Base-by-base conservation (phyloP, 1,140 invertebrate genomes). In the Venturia canescens region DNA sequence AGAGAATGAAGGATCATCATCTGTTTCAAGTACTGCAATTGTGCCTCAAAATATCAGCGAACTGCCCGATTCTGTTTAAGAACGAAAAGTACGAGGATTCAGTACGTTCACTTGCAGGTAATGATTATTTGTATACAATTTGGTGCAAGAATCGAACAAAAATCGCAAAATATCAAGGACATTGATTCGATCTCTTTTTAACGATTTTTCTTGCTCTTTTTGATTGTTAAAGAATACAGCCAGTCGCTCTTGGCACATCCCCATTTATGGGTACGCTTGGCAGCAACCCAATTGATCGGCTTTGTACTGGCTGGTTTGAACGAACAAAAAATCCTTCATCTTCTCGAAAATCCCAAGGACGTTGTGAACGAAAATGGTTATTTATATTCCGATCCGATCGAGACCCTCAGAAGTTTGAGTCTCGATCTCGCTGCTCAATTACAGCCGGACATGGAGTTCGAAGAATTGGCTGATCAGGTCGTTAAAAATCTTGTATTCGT, bases 401-500 rank as follows among this genome's bases (percentile, higher is more conserved):
- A 93, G 38, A 91, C 93, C 77, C 86, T 97, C 1, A 94, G 93
- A 85, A 94, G 94, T 84, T 88, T 97, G 23, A 92, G 94, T 1
- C 89, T 96, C n/a, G 95, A 96, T 91, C 92, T 97, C 75, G 94
- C 95, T 76, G 94, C 94, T 15, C 96, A 97, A 86, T 93, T 97
- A 29, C 93, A 94, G 67, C 94, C 96, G 0, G 93, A 93, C 1
- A 87, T 91, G 50, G 86, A 87, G 48, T 85, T 91, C 0, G 91
- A 93, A 79, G 93, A 95, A 78, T 93, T 96, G 87, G 93, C 94
- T 13, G 94, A 95, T 85, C 93, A 95, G 87, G 93, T 96, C 21
- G 92, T 95, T 3, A 96, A 96, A 87, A 96, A 96, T 88, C 89
- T 97, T 63, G 91, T 96, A 13, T 96, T 94, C 83, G 89, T 96